Evolutionary conservation across 2,888 invertebrate species (phyloP).

Genomic region (Lordiphosa andalusiaca): DNA sequence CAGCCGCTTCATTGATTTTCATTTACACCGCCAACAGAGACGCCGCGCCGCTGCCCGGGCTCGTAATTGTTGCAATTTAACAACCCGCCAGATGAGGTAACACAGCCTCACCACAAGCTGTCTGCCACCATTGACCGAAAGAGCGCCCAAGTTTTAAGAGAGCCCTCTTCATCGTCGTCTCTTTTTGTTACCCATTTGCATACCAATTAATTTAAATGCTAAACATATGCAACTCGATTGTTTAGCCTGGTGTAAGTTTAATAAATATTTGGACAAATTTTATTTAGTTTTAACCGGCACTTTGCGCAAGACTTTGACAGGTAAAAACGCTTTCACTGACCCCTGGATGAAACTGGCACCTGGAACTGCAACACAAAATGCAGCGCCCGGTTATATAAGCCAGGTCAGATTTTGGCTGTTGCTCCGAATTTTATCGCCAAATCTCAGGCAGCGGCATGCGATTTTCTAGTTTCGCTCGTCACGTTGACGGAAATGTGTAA

Average conservation of each 20-base stretch:
- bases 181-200: constrained; percentile 53
- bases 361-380: constrained; percentile 8
- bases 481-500: constrained; percentile 69
- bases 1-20: constrained; percentile 68
- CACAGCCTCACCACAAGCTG: constrained; percentile 11
- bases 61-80: constrained; percentile 64
- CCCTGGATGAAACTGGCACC: constrained; percentile 8
- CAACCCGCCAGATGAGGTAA: constrained; percentile 59
- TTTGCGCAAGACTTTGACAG: constrained; percentile 51
- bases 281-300: constrained; percentile 28
- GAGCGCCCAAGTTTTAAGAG: constrained; percentile 23
- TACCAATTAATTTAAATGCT: constrained; percentile 45
- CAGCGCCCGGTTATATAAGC: constrained; percentile 9
- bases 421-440: constrained; percentile 3
- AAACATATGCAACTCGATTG: constrained; percentile 19
- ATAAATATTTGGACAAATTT: constrained; percentile 49
- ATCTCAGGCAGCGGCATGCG: constrained; percentile 22
- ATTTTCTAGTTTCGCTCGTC: constrained; percentile 53
- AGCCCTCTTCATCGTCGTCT: constrained; percentile 17
- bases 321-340: constrained; percentile 52
- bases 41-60: constrained; percentile 10
- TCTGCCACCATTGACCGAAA: constrained; percentile 13
- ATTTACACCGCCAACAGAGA: constrained; percentile 35
- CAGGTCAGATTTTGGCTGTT: background rate
- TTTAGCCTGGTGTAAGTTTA: constrained; percentile 33